Conservation (phyloP, 2,113 vertebrate species). For the Oncorhynchus nerka region DNA sequence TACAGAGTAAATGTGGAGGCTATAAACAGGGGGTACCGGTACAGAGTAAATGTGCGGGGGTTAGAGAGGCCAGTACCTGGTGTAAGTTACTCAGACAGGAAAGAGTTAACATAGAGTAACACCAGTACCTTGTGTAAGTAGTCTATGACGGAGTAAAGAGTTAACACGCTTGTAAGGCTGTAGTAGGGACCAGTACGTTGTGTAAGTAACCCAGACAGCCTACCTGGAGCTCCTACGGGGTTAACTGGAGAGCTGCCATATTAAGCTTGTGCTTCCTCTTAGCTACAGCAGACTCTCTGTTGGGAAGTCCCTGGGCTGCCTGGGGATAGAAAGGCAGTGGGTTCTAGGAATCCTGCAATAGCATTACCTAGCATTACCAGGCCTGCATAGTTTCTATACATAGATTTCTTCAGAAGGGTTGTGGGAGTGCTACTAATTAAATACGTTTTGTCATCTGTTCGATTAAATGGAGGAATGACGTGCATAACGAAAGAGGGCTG, state of each 20-base stretch:
- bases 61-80: slow-evolving; percentile 77
- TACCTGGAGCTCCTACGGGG: not conserved
- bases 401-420: not conserved
- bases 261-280: slow-evolving; percentile 17
- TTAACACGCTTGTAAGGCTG: not conserved
- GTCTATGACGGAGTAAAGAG: too few species aligned
- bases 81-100: too few species aligned
- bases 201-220: not conserved
- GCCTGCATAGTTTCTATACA: not conserved
- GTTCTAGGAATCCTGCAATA: slow-evolving; percentile 12
- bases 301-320: not conserved
- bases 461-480: not conserved
- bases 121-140: not conserved
- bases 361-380: slow-evolving; percentile 15
- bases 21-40: too few species aligned
- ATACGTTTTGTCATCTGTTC: not conserved
- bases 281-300: not conserved
- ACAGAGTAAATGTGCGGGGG: too few species aligned
- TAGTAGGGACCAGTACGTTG: not conserved
- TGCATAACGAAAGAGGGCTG: not conserved
- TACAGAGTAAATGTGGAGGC: too few species aligned
- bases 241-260: not conserved
- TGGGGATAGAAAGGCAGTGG: not conserved
- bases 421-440: not conserved
- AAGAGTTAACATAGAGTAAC: too few species aligned